Evolutionary conservation across 2,888 invertebrate species (phyloP).

Genomic region (Odiellus spinosus): DNA sequence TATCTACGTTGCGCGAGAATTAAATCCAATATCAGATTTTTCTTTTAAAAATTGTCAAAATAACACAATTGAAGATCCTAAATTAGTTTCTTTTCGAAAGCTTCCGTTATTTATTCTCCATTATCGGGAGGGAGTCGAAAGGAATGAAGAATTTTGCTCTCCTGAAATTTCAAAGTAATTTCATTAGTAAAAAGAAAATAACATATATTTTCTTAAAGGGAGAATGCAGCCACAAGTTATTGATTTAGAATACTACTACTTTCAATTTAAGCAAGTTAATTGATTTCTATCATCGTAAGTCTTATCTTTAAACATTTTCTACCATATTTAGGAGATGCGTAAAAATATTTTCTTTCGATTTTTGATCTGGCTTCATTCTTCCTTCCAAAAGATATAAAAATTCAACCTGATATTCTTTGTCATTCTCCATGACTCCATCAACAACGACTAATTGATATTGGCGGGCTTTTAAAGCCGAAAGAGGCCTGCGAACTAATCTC

Average conservation of each 20-base stretch:
- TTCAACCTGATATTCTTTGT: constrained; percentile 38
- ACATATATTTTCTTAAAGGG: not conserved
- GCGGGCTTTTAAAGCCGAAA: constrained; percentile 57
- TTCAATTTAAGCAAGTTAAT: no score
- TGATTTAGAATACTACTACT: no score
- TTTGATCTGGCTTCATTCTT: constrained; percentile 41
- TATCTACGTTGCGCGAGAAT: no score
- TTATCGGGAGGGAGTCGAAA: constrained; percentile 43
- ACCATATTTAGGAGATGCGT: constrained; percentile 2
- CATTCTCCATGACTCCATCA: constrained; percentile 50
- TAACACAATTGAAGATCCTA: no score
- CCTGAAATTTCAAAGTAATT: constrained; percentile 39
- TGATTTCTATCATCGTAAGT: not conserved
- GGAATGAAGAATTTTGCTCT: constrained; percentile 57
- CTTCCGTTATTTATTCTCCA: no score
- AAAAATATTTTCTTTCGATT: constrained; percentile 36
- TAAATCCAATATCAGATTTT: no score
- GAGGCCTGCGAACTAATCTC: constrained; percentile 52
- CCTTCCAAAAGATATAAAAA: not conserved
- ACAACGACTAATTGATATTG: constrained; percentile 77
- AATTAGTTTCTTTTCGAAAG: no score
- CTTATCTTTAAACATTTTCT: constrained; percentile 2
- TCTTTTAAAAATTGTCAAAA: no score
- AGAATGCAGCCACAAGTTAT: no score
- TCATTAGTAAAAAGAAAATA: constrained; percentile 6